A percentile compares a stretch with the other conserved stretches of the same genome.
These are phyloP conservation scores for Halcyon malimbica DNA, from an alignment of 2,113 vertebrate species.

Conservation along the genomic window DNA sequence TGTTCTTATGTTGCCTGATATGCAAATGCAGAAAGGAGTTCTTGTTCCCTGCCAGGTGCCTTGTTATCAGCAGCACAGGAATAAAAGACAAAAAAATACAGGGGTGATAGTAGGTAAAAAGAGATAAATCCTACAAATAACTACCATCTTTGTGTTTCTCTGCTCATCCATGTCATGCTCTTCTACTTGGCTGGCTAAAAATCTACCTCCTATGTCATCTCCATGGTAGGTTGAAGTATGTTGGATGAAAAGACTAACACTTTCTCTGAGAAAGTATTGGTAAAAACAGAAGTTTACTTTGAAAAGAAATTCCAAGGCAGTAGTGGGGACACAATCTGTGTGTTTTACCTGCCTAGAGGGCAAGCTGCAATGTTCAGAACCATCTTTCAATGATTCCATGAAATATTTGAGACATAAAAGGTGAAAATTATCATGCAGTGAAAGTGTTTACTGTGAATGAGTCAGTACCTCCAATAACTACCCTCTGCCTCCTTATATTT, in stretches of 20 bases:
- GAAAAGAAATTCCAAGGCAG: conserved; percentile 4
- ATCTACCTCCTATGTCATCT: not conserved
- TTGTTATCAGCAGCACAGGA: not conserved
- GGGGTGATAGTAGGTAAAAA: not conserved
- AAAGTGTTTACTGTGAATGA: not conserved
- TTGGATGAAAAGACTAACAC: not conserved
- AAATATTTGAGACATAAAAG: conserved; percentile 40
- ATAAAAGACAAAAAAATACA: not conserved
- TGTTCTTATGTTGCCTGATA: not conserved
- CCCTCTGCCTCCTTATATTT: not conserved
- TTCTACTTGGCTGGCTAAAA: conserved; percentile 2
- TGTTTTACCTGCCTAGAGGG: conserved; percentile 14
- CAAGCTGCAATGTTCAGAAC: not conserved
- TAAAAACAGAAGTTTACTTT: not conserved
- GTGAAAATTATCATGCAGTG: not conserved
- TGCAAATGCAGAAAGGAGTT: not conserved
- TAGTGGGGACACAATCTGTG: not conserved
- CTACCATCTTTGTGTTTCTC: conserved; percentile 15
- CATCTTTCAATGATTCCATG: conserved; percentile 12
- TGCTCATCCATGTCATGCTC: not conserved
- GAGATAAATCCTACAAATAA: not conserved
- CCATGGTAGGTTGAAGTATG: not conserved
- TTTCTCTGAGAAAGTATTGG: not conserved
- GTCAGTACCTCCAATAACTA: not conserved
- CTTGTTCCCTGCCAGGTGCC: not conserved